A percentile compares a stretch with the other conserved stretches of the same genome.
These are phyloP conservation scores for Perccottus glenii DNA, from an alignment of 2,113 vertebrate species.

Conservation along the genomic window DNA sequence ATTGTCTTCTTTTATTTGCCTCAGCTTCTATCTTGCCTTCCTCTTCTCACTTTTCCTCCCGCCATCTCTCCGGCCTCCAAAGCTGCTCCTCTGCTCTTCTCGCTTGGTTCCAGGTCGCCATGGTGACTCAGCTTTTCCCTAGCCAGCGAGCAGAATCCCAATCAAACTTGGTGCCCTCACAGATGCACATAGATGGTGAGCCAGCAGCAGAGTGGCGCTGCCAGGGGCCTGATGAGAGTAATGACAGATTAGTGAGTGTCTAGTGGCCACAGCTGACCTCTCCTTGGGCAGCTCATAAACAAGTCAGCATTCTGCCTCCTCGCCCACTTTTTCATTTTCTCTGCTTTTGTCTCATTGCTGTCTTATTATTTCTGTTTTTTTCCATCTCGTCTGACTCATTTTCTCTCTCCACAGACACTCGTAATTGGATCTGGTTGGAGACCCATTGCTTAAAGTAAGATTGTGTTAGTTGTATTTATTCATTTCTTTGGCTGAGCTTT, in stretches of 20 bases:
- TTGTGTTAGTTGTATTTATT: slow-evolving; percentile 1
- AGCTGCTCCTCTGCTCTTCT: slow-evolving; percentile 36
- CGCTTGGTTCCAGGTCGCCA: slow-evolving; percentile 60
- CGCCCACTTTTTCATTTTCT: slow-evolving; percentile 4
- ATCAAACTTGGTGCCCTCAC: slow-evolving; percentile 47
- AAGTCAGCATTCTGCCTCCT: slow-evolving; percentile 36
- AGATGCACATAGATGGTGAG: slow-evolving; percentile 31
- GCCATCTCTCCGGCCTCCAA: slow-evolving; percentile 6
- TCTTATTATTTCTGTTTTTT: slow-evolving; percentile 12
- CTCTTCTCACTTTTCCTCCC: slow-evolving; percentile 5
- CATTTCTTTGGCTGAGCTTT: background rate
- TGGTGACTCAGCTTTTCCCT: slow-evolving; percentile 70
- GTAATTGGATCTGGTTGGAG: slow-evolving; percentile 42
- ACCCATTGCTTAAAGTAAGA: slow-evolving; percentile 18
- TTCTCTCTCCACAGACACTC: slow-evolving; percentile 6
- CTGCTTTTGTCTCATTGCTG: slow-evolving; percentile 11
- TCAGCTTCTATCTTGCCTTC: slow-evolving; percentile 1
- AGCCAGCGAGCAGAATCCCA: slow-evolving; percentile 61
- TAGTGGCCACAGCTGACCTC: slow-evolving; percentile 68
- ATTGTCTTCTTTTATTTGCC: background rate
- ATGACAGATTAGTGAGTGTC: slow-evolving; percentile 73
- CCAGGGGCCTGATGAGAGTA: slow-evolving; percentile 72
- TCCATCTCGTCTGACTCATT: slow-evolving; percentile 2
- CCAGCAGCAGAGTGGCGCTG: slow-evolving; percentile 32
- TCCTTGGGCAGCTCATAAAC: slow-evolving; percentile 63